Base-by-base conservation (phyloP, 1,140 invertebrate species). In the Heliconius hermathena region DNA sequence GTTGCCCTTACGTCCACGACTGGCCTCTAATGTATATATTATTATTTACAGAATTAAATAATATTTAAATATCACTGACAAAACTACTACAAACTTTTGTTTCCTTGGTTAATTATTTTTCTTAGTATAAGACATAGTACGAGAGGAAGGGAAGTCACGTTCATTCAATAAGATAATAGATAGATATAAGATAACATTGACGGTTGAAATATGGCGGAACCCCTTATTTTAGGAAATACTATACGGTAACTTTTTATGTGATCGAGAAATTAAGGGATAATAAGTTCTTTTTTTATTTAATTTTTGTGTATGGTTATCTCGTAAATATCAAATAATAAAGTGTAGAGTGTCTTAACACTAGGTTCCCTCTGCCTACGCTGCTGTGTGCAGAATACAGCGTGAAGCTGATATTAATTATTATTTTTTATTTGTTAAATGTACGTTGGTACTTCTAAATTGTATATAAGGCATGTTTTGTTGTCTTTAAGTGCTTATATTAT, bases 341-440 rank as follows among this genome's bases (percentile, higher is more conserved):
- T 33, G 33, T 33, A 4, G 33, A 33, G 33, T 33, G 33, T 33
- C 33, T 33, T 33, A 33, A 33, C 33, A 33, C 33, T 33, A 33
- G 33, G 4, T 4, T 33, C 33, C 3, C 33, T 33, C 33, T 33
- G 29, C 29, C 29, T 33, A 6, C 33, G 4, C 4, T 36, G 33
- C 33, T 36, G 33, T 36, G 33, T 36, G 33, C 33, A 5, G 6
- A 1, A 36, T 8, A 36, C 33, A 36, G 33, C 33, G 6, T 8
- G 33, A 36, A 36, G 33, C 33, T 36, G 33, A 36, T 36, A 36
- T 36, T 36, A 6, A 8, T 36, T 36, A 36, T 29, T 13, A 66
- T 29, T 66, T 13, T 66, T 66, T 66, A 66, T 66, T 66, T 66
- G 60, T 66, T 16, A 22, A 57, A 57, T 57, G 11, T 66, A 60